These are phyloP conservation scores for Daboia siamensis DNA, from an alignment of 2,113 vertebrate genomes.

Conservation along the genomic window DNA sequence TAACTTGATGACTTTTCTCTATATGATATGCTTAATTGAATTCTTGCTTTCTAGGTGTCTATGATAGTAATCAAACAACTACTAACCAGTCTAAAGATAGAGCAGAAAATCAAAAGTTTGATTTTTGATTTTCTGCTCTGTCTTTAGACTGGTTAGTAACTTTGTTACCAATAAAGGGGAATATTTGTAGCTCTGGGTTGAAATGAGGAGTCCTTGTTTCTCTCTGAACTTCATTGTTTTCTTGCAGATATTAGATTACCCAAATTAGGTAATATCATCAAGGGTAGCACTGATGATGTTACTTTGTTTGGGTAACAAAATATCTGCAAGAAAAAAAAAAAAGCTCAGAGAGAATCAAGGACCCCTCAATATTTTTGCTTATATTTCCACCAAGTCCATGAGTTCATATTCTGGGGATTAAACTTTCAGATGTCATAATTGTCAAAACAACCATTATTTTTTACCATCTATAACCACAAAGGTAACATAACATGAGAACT, in stretches of 20 bases:
- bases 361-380: background rate
- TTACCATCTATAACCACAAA: background rate
- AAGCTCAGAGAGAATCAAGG: background rate
- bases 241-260: background rate
- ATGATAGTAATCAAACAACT: background rate
- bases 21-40: slow-evolving; percentile 3
- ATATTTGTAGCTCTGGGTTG: background rate
- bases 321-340: background rate
- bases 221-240: background rate
- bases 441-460: background rate
- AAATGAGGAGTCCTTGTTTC: background rate
- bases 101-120: background rate
- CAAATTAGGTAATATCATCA: background rate
- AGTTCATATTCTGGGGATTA: background rate
- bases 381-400: background rate
- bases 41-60: background rate
- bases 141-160: background rate
- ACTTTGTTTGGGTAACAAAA: background rate
- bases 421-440: background rate
- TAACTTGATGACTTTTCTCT: background rate
- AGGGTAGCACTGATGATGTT: background rate
- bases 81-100: too few relatives aligned
- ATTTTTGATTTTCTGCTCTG: background rate
- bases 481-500: background rate
- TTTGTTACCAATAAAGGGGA: background rate